Evolutionary conservation across 1,140 invertebrate species (phyloP).

Genomic region (Oryzaephilus surinamensis): DNA sequence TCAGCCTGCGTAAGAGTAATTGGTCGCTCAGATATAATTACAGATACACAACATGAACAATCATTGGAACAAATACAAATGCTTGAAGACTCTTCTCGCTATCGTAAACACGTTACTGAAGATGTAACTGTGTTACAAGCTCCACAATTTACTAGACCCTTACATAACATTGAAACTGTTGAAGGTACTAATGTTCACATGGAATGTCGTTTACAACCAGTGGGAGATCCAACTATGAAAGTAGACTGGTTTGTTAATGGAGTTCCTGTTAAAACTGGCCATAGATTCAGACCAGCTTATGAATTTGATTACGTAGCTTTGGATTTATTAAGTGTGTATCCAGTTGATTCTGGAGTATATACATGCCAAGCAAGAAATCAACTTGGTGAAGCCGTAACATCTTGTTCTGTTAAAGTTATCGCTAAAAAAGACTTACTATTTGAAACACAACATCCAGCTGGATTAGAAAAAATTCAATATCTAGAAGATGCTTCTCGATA

Average conservation of each 20-base stretch:
- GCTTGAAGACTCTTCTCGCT: slow-evolving; percentile 76
- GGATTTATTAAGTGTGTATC: slow-evolving; percentile 90
- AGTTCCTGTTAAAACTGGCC: slow-evolving; percentile 73
- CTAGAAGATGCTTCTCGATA: slow-evolving; percentile 80
- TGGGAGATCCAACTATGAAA: slow-evolving; percentile 89
- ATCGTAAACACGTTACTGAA: slow-evolving; percentile 58
- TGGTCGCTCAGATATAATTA: slow-evolving; percentile 73
- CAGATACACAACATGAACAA: slow-evolving; percentile 90
- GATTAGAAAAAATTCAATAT: slow-evolving; percentile 83
- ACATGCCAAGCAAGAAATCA: slow-evolving; percentile 87
- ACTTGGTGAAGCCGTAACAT: slow-evolving; percentile 88
- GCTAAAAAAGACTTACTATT: slow-evolving; percentile 78
- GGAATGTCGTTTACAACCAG: slow-evolving; percentile 84
- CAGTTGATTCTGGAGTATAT: slow-evolving; percentile 93
- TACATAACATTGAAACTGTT: slow-evolving; percentile 84
- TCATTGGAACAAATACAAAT: slow-evolving; percentile 90
- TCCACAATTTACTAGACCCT: slow-evolving; percentile 74
- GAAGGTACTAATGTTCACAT: slow-evolving; percentile 89
- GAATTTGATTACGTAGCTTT: slow-evolving; percentile 97
- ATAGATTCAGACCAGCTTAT: slow-evolving; percentile 89
- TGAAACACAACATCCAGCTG: slow-evolving; percentile 77
- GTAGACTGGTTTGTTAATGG: slow-evolving; percentile 98
- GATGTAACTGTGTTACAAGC: slow-evolving; percentile 70
- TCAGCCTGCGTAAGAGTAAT: slow-evolving; percentile 80
- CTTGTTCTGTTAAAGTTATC: slow-evolving; percentile 75